Evolutionary conservation across 1,140 invertebrate species (phyloP).

Genomic region (Lineus longissimus): DNA sequence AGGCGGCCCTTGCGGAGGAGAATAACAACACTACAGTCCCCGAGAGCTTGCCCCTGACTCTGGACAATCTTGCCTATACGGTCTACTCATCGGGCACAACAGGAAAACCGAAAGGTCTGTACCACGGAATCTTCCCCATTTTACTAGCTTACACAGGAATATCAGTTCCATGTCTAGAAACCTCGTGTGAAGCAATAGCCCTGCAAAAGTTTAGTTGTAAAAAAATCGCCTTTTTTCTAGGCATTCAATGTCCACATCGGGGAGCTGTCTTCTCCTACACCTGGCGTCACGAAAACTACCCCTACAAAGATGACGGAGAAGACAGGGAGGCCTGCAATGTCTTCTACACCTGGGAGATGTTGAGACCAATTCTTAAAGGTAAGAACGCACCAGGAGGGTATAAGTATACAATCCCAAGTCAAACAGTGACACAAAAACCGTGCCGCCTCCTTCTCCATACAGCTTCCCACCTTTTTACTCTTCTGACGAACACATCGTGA

Average conservation of each 20-base stretch:
- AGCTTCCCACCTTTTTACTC: too few species aligned
- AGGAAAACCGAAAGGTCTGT: slow-evolving; percentile 60
- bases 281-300: slow-evolving; percentile 46
- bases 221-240: too few species aligned
- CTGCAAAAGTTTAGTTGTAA: background rate
- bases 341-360: slow-evolving; percentile 57
- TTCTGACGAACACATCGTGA: too few species aligned
- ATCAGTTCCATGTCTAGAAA: background rate
- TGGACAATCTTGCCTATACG: slow-evolving; percentile 56
- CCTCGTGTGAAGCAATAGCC: background rate
- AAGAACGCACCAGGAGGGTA: too few species aligned
- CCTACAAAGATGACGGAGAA: slow-evolving; percentile 47
- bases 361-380: slow-evolving; percentile 54
- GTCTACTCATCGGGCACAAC: slow-evolving; percentile 59
- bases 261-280: slow-evolving; percentile 56
- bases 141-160: background rate
- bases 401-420: too few species aligned
- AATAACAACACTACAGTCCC: slow-evolving; percentile 14
- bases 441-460: background rate
- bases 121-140: background rate
- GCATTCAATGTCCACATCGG: slow-evolving; percentile 55
- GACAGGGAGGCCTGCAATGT: slow-evolving; percentile 53
- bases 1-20: slow-evolving; percentile 24
- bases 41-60: slow-evolving; percentile 16
- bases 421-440: background rate